These are phyloP conservation scores for Mechanitis mazaeus DNA, from an alignment of 2,888 invertebrate genomes.

Conservation along the genomic window DNA sequence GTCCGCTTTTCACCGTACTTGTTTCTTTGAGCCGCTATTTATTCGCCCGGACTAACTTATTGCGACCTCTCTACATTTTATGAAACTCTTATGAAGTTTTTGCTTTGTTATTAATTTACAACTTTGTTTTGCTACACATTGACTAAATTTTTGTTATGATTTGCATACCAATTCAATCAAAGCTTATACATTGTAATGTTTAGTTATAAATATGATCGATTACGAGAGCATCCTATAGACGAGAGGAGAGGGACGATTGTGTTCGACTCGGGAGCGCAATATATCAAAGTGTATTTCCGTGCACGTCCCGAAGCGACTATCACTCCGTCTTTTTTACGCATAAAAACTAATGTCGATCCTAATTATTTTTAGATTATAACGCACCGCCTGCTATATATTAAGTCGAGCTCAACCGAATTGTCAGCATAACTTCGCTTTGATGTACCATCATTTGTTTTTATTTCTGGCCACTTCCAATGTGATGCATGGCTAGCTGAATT, in stretches of 20 bases:
- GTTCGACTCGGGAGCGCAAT: conserved; percentile 53
- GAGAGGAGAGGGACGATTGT: conserved; percentile 56
- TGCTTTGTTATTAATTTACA: conserved; percentile 47
- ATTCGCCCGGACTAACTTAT: conserved; percentile 50
- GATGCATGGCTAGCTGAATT: conserved; percentile 72
- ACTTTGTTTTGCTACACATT: conserved; percentile 41
- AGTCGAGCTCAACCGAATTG: conserved; percentile 70
- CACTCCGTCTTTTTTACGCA: conserved; percentile 71
- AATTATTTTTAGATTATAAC: conserved; percentile 77
- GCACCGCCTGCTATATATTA: conserved; percentile 73
- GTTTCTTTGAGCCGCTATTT: conserved; percentile 54
- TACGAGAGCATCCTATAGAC: conserved; percentile 48
- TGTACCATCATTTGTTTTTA: conserved; percentile 74
- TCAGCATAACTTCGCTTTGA: conserved; percentile 76
- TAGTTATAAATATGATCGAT: neutral
- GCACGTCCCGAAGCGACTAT: conserved; percentile 49
- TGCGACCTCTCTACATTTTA: conserved; percentile 46
- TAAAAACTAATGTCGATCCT: conserved; percentile 75
- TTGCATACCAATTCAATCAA: neutral
- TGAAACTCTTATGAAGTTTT: conserved; percentile 56
- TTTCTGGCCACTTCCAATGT: conserved; percentile 65
- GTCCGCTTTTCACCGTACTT: conserved; percentile 54
- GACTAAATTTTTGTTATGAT: conserved; percentile 38
- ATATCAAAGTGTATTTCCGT: conserved; percentile 72
- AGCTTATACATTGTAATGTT: conserved; percentile 12